Base-by-base conservation (phyloP, 1,140 invertebrate genomes). In the Atopsyche davidsoni region DNA sequence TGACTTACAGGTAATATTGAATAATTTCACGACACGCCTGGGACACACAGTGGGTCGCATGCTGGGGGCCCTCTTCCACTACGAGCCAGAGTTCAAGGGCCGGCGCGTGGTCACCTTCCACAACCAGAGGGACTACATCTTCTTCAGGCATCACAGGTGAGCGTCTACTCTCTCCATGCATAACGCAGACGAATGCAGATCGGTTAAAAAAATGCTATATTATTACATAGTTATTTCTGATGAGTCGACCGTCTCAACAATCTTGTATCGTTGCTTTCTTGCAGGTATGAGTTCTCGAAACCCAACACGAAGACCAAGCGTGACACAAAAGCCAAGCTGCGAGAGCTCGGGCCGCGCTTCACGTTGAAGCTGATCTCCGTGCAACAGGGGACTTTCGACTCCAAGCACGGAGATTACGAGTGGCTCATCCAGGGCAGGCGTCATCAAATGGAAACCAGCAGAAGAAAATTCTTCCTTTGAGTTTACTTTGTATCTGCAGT, bases 41-140 rank as follows among this genome's bases (percentile, higher is more conserved):
- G 96, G 96, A 49, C 77, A 90, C 41, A 86, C 86, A 2, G 79
- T 99, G 32, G 88, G 87, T 4, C 79, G 96, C 54, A 92, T 98
- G 89, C 74, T 99, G 36, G 90, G 92, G n/a, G 86, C 92, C 1
- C 66, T 99, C 9, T 99, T 99, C 73, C 95, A 98, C 67, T 92
- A 94, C 72, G 83, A 95, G 63, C 95, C 96, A 1, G 81, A 98
- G 63, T 99, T 96, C 68, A 82, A 84, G 60, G 95, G 95, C 1
- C 78, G 94, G 13, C 76, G 95, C 56, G 93, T 86, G 2, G 90
- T 96, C 11, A 98, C 96, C 11, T 98, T 99, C 67, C 96, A 99
- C 68, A 99, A 99, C 76, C 96, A 99, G 66, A 77, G 96, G 52
- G 96, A 99, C 75, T 99, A 95, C 62, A 95, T 99, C 61, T 99